A percentile compares a stretch with the other conserved stretches of the same genome.
Evolutionary conservation across 2,113 vertebrate genomes (phyloP).

Genomic region (Uria aalge): DNA sequence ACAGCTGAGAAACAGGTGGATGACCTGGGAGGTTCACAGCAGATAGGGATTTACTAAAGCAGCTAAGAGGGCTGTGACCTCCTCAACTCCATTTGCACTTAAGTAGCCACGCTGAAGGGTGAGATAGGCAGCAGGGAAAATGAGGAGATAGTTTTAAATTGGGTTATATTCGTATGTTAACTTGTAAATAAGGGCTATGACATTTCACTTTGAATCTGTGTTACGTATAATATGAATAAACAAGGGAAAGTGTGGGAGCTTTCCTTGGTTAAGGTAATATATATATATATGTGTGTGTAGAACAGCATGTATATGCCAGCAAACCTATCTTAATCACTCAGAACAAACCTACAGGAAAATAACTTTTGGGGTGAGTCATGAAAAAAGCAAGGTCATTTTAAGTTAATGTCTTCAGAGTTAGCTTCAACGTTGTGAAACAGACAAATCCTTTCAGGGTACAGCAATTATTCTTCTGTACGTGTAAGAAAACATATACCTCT

Average conservation of each 20-base stretch:
- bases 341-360: constrained; percentile 24
- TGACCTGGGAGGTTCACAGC: neutral
- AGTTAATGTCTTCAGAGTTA: neutral
- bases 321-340: neutral
- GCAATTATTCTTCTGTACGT: neutral
- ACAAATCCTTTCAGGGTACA: neutral
- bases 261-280: neutral
- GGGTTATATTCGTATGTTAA: neutral
- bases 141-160: neutral
- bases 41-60: neutral
- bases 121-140: neutral
- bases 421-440: neutral
- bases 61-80: neutral
- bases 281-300: neutral
- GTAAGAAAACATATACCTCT: neutral
- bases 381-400: neutral
- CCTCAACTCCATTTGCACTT: neutral
- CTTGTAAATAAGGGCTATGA: neutral
- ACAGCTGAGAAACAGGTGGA: neutral
- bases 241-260: neutral
- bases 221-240: neutral
- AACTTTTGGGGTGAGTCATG: neutral
- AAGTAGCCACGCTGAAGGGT: neutral
- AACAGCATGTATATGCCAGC: neutral
- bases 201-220: neutral